Base-by-base conservation (phyloP, 2,797 vertebrate genomes). In the Lutjanus campechanus region DNA sequence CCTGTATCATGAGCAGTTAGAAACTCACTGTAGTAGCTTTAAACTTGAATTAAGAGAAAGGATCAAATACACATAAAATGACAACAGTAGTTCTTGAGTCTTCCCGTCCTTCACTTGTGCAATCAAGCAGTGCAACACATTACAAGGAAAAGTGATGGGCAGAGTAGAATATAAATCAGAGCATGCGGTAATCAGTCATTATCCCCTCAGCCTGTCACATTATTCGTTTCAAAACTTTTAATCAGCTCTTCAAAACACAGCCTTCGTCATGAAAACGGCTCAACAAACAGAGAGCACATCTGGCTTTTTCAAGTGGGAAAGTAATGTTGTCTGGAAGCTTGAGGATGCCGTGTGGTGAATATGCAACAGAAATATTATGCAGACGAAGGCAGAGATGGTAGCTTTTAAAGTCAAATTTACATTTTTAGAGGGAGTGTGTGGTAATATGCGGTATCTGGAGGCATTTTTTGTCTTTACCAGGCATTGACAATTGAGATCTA, bases 201-300 rank as follows among this genome's bases (percentile, higher is more conserved):
- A 17, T 51, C 29, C 7, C 20, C 36, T 65, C 76, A 36, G 53
- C 47, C 68, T 50, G 53, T 77, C 76, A 77, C 51, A 70, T 63
- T 55, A 61, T 17, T 62, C 58, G 22, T 41, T 56, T 70, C 25
- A 49, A 69, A 69, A 44, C 29, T 51, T 58, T 58, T 10, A 22
- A 12, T 49, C 53, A 12, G 22, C 16, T n/a, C 11, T 44, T 62
- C 49, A 54, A 25, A 19, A 73, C 40, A 19, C 29, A 43, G 49
- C 20, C 7, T 7, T 1, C 29, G 50, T 72, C 59, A 25, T n/a
- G 49, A 29, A 29, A 19, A 29, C 7, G 36, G 7, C 15, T 61
- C 3, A 40, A 13, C 46, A 51, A 22, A 41, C 11, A 56, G 41
- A 49, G 46, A 61, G 36, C 58, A 22, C 8, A 36, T 19, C 20